Percentiles rank a stretch among this genome's conserved stretches.
Evolutionary conservation across 2,113 vertebrate species (phyloP).

Genomic region (Elaphurus davidianus): DNA sequence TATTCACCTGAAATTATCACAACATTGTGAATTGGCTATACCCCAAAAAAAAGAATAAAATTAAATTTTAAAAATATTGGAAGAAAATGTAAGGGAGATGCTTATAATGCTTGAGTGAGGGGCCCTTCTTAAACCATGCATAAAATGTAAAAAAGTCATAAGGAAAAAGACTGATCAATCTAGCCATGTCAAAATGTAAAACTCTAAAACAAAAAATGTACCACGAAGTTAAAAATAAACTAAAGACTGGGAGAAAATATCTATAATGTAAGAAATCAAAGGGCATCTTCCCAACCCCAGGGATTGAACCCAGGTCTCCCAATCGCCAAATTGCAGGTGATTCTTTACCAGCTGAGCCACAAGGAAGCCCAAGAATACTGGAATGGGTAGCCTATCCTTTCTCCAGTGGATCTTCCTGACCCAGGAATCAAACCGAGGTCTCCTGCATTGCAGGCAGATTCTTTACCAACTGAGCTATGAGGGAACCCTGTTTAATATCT

Average conservation of each 20-base stretch:
- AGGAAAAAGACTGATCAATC: not conserved
- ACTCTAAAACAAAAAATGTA: not conserved
- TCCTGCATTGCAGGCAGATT: not conserved
- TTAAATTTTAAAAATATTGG: not conserved
- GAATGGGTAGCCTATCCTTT: not conserved
- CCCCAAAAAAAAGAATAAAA: not conserved
- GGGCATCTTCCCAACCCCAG: not conserved
- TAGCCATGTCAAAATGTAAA: not conserved
- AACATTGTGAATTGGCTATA: not conserved
- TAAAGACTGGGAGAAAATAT: not conserved
- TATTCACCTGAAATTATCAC: not conserved
- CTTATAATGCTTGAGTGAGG: not conserved
- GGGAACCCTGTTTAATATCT: not conserved
- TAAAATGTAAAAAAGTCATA: not conserved
- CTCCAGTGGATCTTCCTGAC: not conserved
- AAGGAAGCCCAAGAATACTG: not conserved
- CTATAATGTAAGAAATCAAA: not conserved
- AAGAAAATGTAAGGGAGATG: not conserved
- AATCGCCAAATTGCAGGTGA: not conserved
- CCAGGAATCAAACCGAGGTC: not conserved
- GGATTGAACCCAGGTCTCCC: not conserved
- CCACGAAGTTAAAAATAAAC: slow-evolving; percentile 5
- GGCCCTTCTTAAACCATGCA: not conserved
- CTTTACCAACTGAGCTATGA: not conserved
- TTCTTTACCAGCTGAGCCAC: not conserved